Evolutionary conservation across 2,888 invertebrate species (phyloP).

Genomic region (Byasa hedistus): DNA sequence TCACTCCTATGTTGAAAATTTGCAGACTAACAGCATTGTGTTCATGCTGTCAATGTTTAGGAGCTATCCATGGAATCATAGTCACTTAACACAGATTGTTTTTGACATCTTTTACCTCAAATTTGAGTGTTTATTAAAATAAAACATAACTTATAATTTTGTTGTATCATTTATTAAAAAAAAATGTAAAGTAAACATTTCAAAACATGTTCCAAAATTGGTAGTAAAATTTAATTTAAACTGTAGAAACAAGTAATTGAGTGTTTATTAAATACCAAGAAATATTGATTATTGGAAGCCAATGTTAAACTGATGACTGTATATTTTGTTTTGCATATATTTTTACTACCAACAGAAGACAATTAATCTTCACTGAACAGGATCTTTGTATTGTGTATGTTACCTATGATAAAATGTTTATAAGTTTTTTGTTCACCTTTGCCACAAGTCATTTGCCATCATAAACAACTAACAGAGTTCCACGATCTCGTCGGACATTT

Average conservation of each 20-base stretch:
- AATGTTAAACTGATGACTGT: too few relatives aligned
- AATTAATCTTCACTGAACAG: too few relatives aligned
- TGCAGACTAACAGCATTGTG: too few relatives aligned
- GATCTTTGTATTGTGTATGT: not conserved
- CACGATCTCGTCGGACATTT: conserved; percentile 58
- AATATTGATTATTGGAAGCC: too few relatives aligned
- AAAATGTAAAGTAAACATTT: not conserved
- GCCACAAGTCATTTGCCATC: not conserved
- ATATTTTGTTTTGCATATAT: too few relatives aligned
- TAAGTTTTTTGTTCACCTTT: not conserved
- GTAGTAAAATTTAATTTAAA: not conserved
- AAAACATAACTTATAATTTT: not conserved
- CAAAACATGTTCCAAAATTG: not conserved
- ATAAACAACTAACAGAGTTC: conserved; percentile 58
- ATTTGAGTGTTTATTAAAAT: not conserved
- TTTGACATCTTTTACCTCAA: not conserved
- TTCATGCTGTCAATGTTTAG: too few relatives aligned
- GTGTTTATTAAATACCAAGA: too few relatives aligned
- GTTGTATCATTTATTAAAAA: not conserved
- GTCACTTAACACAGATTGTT: too few relatives aligned
- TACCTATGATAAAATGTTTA: not conserved
- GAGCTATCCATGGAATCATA: too few relatives aligned
- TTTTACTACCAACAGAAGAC: too few relatives aligned
- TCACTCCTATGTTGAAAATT: too few relatives aligned
- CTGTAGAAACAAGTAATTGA: not conserved